Base-by-base conservation (phyloP, 2,113 vertebrate genomes). In the Mesembrinibis cayennensis region DNA sequence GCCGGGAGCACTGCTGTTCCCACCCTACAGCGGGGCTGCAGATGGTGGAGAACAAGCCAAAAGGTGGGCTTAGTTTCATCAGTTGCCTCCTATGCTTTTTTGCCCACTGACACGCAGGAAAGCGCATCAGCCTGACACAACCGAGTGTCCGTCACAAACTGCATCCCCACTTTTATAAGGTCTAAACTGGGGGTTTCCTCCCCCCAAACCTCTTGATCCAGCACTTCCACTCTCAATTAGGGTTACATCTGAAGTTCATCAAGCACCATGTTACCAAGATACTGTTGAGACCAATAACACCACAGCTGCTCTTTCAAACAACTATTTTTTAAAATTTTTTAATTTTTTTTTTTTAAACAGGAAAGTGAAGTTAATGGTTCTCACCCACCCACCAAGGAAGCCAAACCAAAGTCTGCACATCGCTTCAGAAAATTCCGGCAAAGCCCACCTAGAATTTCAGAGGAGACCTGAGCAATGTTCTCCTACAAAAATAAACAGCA, bases 131-230 rank as follows among this genome's bases (percentile, higher is more conserved):
- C 36, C 38, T 47, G 47, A 26, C 25, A 21, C 47, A 40, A 20
- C n/a, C 0, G 0, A 11, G 30, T 2, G 6, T 8, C 38, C 47
- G 19, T 45, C 22, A 1, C 47, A 61, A 49, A 19, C 13, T 9
- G 34, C 36, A 69, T 8, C 34, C 42, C 17, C 2, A 3, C 32
- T 74, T 73, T 23, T 19, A 16, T 7, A 52, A 69, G 36, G 66
- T 29, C 47, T 67, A n/a, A 83, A 38, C 53, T 16, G 14, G 8
- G 42, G 63, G 12, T 3, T 16, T 67, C 23, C 71, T 63, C 15
- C 20, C 16, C 23, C 19, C 2, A 2, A 9, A 69, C 30, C 12
- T 47, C 78, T 73, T 47, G 49, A 73, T 52, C 49, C 22, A n/a
- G 34, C 26, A 49, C 38, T 44, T 40, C 27, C 21, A 38, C 7